Conservation (phyloP, 30 jellyfish, hydroid and myxozoan species). For the Cassiopea andromeda region DNA sequence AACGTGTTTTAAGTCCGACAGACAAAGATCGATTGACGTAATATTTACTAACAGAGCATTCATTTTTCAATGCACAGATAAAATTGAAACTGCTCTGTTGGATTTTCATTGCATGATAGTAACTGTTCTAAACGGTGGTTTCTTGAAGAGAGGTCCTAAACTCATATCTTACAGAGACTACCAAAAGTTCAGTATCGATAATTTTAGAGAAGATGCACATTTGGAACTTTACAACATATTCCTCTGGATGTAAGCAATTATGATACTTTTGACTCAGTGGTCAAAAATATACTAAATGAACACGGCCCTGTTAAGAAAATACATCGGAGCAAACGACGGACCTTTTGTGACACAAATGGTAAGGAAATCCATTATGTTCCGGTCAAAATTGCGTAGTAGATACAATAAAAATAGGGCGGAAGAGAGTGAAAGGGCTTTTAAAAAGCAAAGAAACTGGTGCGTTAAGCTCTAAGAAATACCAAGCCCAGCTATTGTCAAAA, state of each 20-base stretch:
- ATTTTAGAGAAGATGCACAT: too few relatives aligned
- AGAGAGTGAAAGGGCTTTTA: too few relatives aligned
- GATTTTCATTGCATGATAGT: neutral
- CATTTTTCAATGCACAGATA: neutral
- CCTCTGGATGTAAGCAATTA: too few relatives aligned
- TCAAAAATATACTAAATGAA: too few relatives aligned
- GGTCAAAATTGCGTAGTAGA: too few relatives aligned
- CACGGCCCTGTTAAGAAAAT: neutral
- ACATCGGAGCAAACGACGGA: neutral
- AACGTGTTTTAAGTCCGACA: neutral
- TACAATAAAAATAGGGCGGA: too few relatives aligned
- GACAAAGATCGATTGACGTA: neutral
- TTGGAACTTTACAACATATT: too few relatives aligned
- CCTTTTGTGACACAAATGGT: too few relatives aligned
- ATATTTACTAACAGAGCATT: neutral
- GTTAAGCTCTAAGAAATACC: too few relatives aligned
- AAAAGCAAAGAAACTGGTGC: too few relatives aligned
- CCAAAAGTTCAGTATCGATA: neutral
- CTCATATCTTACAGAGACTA: neutral
- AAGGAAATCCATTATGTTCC: too few relatives aligned
- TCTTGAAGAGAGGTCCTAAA: slow-evolving; percentile 16
- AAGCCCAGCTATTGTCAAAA: too few relatives aligned
- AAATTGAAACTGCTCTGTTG: neutral
- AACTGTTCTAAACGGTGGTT: neutral
- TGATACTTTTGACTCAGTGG: neutral